A percentile compares a stretch with the other conserved stretches of the same genome.
phyloP scores from a whole-genome alignment of 1,140 invertebrate species.

The Ceratoteleas bidentatus region DNA sequence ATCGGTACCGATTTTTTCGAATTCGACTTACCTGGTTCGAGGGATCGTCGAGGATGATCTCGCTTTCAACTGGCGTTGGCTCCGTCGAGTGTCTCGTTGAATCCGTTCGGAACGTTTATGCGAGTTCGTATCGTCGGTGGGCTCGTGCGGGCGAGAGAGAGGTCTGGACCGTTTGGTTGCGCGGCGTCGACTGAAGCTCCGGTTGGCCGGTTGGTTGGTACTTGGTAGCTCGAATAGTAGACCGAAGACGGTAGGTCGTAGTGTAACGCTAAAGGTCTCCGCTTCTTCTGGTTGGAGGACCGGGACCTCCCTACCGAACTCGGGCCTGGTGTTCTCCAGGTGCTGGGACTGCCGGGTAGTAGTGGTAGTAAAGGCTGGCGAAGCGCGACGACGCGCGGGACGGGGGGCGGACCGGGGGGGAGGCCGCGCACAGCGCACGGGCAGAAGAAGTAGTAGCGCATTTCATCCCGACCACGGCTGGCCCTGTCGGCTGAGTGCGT shows the following conservation, averaged over 20 bases:
- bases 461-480: conserved; percentile 68
- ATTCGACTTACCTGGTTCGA: not conserved
- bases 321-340: conserved; percentile 68
- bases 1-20: not conserved
- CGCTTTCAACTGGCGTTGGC: not conserved
- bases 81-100: not conserved
- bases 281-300: conserved; percentile 81
- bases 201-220: conserved; percentile 75
- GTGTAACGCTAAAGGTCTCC: conserved; percentile 73
- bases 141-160: conserved; percentile 66
- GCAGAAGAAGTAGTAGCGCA: conserved; percentile 75
- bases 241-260: conserved; percentile 74
- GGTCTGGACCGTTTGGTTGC: conserved; percentile 82
- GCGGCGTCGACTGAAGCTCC: conserved; percentile 81
- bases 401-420: conserved; percentile 8
- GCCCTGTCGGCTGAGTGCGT: conserved; percentile 45
- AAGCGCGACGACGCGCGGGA: conserved; percentile 18
- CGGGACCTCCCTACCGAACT: conserved; percentile 81
- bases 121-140: no score
- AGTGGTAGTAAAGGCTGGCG: conserved; percentile 57
- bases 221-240: conserved; percentile 73
- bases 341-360: conserved; percentile 67
- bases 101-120: no score
- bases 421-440: conserved; percentile 34
- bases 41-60: no score